Base-by-base conservation (phyloP, 2,888 invertebrate genomes). In the Drepana falcataria region DNA sequence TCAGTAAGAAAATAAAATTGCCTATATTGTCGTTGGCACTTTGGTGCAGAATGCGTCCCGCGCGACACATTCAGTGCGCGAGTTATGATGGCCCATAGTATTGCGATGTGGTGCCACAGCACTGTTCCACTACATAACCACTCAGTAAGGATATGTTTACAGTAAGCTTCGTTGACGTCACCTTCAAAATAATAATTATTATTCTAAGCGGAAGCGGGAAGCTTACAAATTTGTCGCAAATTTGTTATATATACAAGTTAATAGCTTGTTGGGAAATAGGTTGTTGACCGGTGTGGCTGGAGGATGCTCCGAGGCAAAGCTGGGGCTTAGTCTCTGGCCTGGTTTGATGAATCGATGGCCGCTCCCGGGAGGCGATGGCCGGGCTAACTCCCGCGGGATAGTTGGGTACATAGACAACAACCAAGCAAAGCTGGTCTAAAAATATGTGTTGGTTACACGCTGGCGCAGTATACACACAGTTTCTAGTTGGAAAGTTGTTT, bases 1-100 rank as follows among this genome's bases (percentile, higher is more conserved):
- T 83, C 81, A 84, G 84, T 80, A 83, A 85, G 85, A 87, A 87
- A 87, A 89, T 88, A 87, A 86, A 87, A 89, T 87, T 85, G 82
- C 77, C 68, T 66, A 64, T 77, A 77, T 77, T 74, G 75, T 75
- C 67, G 80, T 62, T 69, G 76, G 80, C 77, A 76, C 81, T 79
- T 84, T 87, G 89, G 88, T 87, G 87, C 79, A 67, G 74, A 85
- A 89, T 87, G 85, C 77, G 81, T 85, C 89, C 85, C 89, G 75
- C 62, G 84, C 75, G 85, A 71, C 77, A 73, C 85, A 85, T 88
- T 81, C 68, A 58, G 71, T 61, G 63, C 59, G 59, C 64, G 71
- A 81, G 75, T 79, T 83, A 81, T 81, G 84, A 82, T 80, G 79
- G 76, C 70, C 72, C 72, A 75, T 75, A 71, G 70, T 40, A 44